Conservation (phyloP, 2,113 vertebrate genomes). For the Marmota flaviventris region DNA sequence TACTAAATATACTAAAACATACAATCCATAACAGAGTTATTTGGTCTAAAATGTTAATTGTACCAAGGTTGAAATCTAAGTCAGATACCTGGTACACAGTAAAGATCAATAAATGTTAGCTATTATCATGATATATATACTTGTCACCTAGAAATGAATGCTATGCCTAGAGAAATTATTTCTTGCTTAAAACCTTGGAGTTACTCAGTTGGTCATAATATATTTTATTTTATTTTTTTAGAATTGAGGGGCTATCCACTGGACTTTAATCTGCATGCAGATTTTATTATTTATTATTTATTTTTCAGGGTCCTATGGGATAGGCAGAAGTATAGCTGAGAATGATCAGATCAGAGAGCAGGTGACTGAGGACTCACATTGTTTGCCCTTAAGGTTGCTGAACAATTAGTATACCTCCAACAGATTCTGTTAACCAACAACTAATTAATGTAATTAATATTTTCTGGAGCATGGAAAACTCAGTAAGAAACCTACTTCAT, state of each 20-base stretch:
- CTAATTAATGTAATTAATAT: conserved; percentile 57
- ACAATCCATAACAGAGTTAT: background rate
- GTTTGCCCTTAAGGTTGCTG: conserved; percentile 39
- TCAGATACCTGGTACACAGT: background rate
- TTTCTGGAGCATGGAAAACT: conserved; percentile 22
- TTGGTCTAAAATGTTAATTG: background rate
- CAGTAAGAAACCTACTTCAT: conserved; percentile 6
- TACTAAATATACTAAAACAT: background rate
- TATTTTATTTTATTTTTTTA: conserved; percentile 28
- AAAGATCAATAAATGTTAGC: conserved; percentile 13
- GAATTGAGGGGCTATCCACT: background rate
- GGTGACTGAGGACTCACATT: background rate
- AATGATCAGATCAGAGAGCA: conserved; percentile 23
- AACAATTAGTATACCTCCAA: background rate
- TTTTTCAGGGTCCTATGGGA: conserved; percentile 39
- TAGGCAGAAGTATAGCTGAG: background rate
- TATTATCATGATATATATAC: background rate
- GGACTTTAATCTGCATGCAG: background rate
- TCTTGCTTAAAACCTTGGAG: background rate
- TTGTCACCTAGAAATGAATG: background rate
- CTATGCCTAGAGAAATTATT: background rate
- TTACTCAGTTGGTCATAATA: background rate
- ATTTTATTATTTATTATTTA: conserved; percentile 47
- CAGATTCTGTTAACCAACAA: background rate
- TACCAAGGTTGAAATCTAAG: background rate